Conservation (phyloP, 2,888 invertebrate species). For the Cenopis cana region DNA sequence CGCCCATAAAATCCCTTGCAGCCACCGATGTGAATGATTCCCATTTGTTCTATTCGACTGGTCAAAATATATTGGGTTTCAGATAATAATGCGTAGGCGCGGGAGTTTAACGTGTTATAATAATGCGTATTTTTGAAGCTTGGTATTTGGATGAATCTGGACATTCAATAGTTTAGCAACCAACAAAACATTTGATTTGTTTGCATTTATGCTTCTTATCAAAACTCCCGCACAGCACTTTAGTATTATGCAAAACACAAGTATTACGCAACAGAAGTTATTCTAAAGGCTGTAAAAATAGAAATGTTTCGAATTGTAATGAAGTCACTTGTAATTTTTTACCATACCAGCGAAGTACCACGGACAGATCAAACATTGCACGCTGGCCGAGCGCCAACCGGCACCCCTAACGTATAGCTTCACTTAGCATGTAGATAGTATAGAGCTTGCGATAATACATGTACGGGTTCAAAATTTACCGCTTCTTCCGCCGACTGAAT, state of each 20-base stretch:
- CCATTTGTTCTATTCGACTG: neutral
- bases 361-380: constrained; percentile 33
- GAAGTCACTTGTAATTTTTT: constrained; percentile 14
- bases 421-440: constrained; percentile 37
- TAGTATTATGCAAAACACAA: too few relatives aligned
- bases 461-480: constrained; percentile 14
- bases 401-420: constrained; percentile 37
- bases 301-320: neutral
- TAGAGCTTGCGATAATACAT: constrained; percentile 30
- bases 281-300: neutral
- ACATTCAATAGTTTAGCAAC: too few relatives aligned
- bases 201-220: too few relatives aligned
- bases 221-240: too few relatives aligned
- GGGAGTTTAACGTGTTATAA: too few relatives aligned
- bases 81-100: neutral
- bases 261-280: neutral
- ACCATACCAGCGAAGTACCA: constrained; percentile 7
- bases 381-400: constrained; percentile 36
- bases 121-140: neutral
- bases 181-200: too few relatives aligned
- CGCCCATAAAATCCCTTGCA: neutral
- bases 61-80: neutral
- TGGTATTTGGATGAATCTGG: too few relatives aligned
- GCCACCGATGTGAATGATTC: neutral
- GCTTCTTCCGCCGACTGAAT: constrained; percentile 3